Conservation (phyloP, 2,888 invertebrate species). For the Seira ritae region DNA sequence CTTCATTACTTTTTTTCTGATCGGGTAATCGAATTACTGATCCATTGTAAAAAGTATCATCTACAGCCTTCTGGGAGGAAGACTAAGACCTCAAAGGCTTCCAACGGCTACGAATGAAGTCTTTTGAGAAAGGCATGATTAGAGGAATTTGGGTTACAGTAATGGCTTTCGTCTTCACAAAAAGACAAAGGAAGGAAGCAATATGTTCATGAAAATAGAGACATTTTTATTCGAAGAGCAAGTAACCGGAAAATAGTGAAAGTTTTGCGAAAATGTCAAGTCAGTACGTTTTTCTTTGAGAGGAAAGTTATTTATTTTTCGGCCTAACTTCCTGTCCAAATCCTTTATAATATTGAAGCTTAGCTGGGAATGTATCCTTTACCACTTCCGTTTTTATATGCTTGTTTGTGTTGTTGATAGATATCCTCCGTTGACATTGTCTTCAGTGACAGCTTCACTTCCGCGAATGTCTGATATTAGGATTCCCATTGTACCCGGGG, state of each 20-base stretch:
- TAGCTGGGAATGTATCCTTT: too few species aligned
- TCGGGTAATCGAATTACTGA: conserved; percentile 39
- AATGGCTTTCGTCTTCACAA: conserved; percentile 18
- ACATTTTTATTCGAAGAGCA: too few species aligned
- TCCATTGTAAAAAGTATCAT: not conserved
- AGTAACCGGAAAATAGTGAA: too few species aligned
- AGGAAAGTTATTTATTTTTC: not conserved
- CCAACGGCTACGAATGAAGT: conserved; percentile 30
- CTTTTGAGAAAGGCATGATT: too few species aligned
- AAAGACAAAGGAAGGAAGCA: too few species aligned
- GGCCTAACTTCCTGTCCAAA: not conserved
- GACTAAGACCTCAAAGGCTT: not conserved
- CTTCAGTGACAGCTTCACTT: conserved; percentile 23
- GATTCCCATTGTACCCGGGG: conserved; percentile 39
- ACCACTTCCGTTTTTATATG: too few species aligned
- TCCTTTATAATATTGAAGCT: too few species aligned
- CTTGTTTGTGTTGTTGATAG: conserved; percentile 17
- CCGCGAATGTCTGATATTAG: conserved; percentile 33
- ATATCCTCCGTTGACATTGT: conserved; percentile 39
- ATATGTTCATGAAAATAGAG: too few species aligned
- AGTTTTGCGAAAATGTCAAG: conserved; percentile 4
- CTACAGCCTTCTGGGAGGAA: not conserved
- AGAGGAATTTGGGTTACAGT: conserved; percentile 26
- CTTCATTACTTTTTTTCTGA: conserved; percentile 12
- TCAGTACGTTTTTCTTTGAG: conserved; percentile 26